Evolutionary conservation across 1,140 invertebrate genomes (phyloP), one percentile per base, ranked within the genome.

Genomic region (Heliothis virescens): DNA sequence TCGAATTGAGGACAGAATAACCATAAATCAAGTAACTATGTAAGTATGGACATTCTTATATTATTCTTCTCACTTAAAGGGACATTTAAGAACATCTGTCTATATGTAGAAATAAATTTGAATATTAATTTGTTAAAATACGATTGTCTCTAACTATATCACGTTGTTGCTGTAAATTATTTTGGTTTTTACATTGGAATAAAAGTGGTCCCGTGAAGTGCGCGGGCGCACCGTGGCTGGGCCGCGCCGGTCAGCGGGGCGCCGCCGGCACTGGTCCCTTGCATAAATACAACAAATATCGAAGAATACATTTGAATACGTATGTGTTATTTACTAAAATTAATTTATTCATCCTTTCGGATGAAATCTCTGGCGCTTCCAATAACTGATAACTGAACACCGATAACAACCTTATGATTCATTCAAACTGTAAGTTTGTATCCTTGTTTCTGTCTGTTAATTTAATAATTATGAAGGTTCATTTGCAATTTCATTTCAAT

Each of bases 211-310:
- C 87, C 85, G 89, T 89, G 86, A 85, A 89, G 89, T 86, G 89
- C 81, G 82, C 77, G 72, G 60, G 83, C 88, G 85, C 88, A 87
- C 83, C 85, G 81, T 75, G 41, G 57, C 13, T 16, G 5, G 53
- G 53, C 21, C 57, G 16, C 12, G 48, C 67, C 3, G 83, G 62
- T 29, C 91, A 83, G 90, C 90, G 86, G 90, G 91, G 83, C 73
- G 86, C 80, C 80, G 79, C 82, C 71, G 67, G 62, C 83, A 41
- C 74, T 15, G 71, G 73, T 55, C 82, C 88, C 83, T 87, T 91
- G 92, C 87, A 92, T 93, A 92, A 91, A 93, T 89, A 91, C 86
- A 83, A 92, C 87, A 87, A 90, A 89, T 89, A 91, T 91, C 81
- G 48, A 80, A 83, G 86, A 85, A 88, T 83, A 89, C 80, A 89